A percentile compares a stretch with the other conserved stretches of the same genome.
These are phyloP conservation scores for Sipha flava DNA, from an alignment of 1,140 invertebrate species.

Conservation along the genomic window DNA sequence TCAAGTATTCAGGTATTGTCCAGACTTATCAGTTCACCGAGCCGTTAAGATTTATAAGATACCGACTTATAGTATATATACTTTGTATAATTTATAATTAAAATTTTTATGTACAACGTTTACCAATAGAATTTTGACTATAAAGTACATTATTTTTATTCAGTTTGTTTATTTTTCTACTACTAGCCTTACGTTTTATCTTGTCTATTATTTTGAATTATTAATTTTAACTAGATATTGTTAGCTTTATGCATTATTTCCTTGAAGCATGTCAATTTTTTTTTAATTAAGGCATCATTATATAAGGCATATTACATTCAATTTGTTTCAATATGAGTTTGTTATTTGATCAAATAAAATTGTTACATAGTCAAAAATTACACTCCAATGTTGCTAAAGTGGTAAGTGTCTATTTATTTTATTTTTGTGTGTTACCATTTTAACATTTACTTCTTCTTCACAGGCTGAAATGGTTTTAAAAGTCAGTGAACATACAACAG, in stretches of 20 bases:
- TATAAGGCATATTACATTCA: not conserved
- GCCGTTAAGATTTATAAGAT: too few species aligned
- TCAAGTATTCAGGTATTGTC: too few species aligned
- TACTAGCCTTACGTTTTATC: too few species aligned
- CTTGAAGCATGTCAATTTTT: not conserved
- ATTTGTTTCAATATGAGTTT: slow-evolving; percentile 18
- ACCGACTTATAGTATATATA: too few species aligned
- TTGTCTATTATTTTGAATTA: not conserved
- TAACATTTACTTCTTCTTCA: slow-evolving; percentile 6
- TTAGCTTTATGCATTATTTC: too few species aligned
- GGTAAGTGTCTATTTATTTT: slow-evolving; percentile 43
- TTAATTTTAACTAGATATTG: too few species aligned
- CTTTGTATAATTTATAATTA: too few species aligned
- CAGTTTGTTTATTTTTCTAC: too few species aligned
- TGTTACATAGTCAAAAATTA: slow-evolving; percentile 51
- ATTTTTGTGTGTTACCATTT: not conserved
- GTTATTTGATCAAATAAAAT: slow-evolving; percentile 49
- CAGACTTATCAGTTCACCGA: too few species aligned
- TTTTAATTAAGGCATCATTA: not conserved
- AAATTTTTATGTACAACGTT: too few species aligned
- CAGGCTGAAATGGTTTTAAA: slow-evolving; percentile 57
- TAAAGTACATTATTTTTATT: too few species aligned
- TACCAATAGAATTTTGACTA: too few species aligned
- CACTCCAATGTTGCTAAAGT: slow-evolving; percentile 51
- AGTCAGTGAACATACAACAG: slow-evolving; percentile 55